phyloP scores from a whole-genome alignment of 2,888 invertebrate species.

The Malthinus flaveolus region DNA sequence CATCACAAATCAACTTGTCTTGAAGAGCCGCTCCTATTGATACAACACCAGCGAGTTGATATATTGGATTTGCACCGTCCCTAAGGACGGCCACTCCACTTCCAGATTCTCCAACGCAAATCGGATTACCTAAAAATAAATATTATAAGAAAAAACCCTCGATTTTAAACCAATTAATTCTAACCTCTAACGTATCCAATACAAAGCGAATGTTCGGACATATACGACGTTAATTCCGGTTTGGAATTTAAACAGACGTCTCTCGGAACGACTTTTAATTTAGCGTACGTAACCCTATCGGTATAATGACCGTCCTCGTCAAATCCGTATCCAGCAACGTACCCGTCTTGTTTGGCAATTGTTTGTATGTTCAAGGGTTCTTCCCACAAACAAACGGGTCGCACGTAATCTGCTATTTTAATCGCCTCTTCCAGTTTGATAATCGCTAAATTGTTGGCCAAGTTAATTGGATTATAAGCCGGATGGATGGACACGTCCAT shows the following conservation, averaged over 20 bases:
- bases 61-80: conserved; percentile 39
- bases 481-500: conserved; percentile 51
- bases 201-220: conserved; percentile 57
- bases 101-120: conserved; percentile 58
- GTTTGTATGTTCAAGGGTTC: conserved; percentile 8
- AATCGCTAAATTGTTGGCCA: conserved; percentile 60
- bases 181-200: conserved; percentile 46
- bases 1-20: conserved; percentile 60
- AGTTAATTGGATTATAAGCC: conserved; percentile 46
- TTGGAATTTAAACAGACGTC: conserved; percentile 63
- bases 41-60: conserved; percentile 57
- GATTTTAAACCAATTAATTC: background rate
- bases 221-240: conserved; percentile 62
- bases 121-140: conserved; percentile 57
- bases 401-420: conserved; percentile 57
- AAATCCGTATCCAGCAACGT: conserved; percentile 57
- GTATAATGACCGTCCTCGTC: conserved; percentile 61
- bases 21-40: conserved; percentile 62
- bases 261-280: conserved; percentile 64
- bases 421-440: conserved; percentile 57
- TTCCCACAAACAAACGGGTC: conserved; percentile 64
- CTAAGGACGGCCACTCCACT: conserved; percentile 51
- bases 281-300: conserved; percentile 59
- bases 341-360: conserved; percentile 28
- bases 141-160: background rate